phyloP scores from a whole-genome alignment of 2,113 vertebrate species.

The Chionomys nivalis region DNA sequence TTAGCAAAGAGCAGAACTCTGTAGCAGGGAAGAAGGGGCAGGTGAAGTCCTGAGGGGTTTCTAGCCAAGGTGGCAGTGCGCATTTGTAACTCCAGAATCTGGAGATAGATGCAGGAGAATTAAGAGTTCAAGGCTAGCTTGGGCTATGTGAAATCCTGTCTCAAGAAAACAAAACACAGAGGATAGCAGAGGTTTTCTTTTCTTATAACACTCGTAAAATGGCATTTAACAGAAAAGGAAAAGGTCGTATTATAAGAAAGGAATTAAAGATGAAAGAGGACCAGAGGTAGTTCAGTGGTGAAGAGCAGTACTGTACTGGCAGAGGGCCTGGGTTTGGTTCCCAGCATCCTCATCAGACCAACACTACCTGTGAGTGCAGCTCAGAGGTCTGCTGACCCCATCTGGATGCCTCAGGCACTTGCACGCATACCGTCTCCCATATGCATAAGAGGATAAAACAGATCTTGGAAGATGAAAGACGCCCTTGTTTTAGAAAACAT shows the following conservation, averaged over 20 bases:
- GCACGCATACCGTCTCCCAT: neutral
- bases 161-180: neutral
- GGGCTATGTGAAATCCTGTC: neutral
- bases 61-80: neutral
- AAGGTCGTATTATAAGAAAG: neutral
- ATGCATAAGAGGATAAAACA: accelerated
- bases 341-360: neutral
- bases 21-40: neutral
- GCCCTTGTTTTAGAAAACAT: neutral
- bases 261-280: neutral
- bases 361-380: too few species aligned
- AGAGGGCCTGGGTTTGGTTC: neutral
- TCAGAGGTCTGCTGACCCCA: neutral
- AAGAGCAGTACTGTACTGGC: too few species aligned
- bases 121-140: neutral
- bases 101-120: neutral
- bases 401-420: neutral
- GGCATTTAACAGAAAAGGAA: neutral
- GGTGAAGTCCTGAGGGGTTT: neutral
- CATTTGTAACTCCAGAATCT: neutral
- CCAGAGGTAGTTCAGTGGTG: neutral
- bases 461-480: too few species aligned
- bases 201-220: neutral
- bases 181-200: neutral
- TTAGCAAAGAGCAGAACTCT: neutral